phyloP scores from a whole-genome alignment of 2,797 vertebrate genomes.

The Hippopotamyrus pictus region DNA sequence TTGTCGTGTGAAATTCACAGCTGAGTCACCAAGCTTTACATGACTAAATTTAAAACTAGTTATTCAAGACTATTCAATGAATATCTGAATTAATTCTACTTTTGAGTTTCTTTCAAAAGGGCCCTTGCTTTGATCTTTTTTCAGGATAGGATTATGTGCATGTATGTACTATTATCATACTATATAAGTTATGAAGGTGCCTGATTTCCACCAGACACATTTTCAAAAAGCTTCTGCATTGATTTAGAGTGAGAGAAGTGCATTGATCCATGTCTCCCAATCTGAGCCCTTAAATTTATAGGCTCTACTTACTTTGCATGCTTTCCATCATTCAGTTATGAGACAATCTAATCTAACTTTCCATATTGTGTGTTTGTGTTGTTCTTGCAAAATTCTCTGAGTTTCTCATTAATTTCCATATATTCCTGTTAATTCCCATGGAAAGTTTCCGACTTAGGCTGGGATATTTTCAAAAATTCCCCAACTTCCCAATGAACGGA shows the following conservation, averaged over 20 bases:
- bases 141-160: neutral
- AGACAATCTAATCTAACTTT: neutral
- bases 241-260: neutral
- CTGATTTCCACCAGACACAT: neutral
- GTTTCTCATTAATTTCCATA: neutral
- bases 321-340: neutral
- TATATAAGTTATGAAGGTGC: neutral
- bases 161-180: neutral
- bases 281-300: neutral
- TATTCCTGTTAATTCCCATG: neutral
- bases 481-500: neutral
- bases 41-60: neutral
- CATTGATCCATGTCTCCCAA: neutral
- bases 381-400: neutral
- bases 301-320: neutral
- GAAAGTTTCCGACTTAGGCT: neutral
- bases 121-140: neutral
- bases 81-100: neutral
- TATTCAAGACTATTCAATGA: neutral
- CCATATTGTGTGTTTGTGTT: neutral
- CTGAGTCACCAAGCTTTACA: neutral
- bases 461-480: neutral
- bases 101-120: neutral
- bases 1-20: neutral
- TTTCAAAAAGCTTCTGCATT: neutral